Evolutionary conservation across 2,888 invertebrate species (phyloP), one percentile per base, ranked within the genome.

Genomic region (Ceratothoa steindachneri): DNA sequence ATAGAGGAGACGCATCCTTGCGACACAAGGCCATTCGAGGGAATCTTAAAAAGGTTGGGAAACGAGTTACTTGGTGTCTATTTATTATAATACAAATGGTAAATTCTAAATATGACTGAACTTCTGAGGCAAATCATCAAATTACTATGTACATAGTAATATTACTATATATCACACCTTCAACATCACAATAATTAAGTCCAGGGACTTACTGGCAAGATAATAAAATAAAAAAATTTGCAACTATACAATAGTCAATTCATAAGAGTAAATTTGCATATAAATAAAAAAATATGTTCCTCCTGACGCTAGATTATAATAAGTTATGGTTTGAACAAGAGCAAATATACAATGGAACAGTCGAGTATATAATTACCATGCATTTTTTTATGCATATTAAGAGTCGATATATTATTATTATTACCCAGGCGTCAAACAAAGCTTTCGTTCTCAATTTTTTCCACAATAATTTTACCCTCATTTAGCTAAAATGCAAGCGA

Each of bases 141-240:
- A 2, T 24, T 24, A 41, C 12, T 60, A 60, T 7, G 24, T 4
- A 60, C 22, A 60, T 60, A 24, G 1, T 22, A 22, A 22, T 60
- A 60, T 24, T 60, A 60, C 19, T n/a, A n/a, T 60, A 60, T 60
- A 60, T 60, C 60, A 60, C 60, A n/a, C 19, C 27, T 60, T 55
- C 27, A 24, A 60, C 60, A 60, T 60, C 60, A 60, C 60, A 60
- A 60, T 24, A 24, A 60, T 60, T 24, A 60, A 24, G 27, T 60
- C 60, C 12, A 60, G 22, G n/a, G 60, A 60, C 60, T n/a, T 12
- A 60, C n/a, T 60, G 60, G 60, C 60, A 60, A 7, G 22, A 60
- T 60, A 60, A 60, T 60, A 60, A 60, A 24, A 60, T 60, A 60
- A 60, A 24, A 7, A 60, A 60, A 9, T 41, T 9, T 9, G 41